Conservation (phyloP, 2,113 vertebrate genomes). For the Callaeas wilsoni region DNA sequence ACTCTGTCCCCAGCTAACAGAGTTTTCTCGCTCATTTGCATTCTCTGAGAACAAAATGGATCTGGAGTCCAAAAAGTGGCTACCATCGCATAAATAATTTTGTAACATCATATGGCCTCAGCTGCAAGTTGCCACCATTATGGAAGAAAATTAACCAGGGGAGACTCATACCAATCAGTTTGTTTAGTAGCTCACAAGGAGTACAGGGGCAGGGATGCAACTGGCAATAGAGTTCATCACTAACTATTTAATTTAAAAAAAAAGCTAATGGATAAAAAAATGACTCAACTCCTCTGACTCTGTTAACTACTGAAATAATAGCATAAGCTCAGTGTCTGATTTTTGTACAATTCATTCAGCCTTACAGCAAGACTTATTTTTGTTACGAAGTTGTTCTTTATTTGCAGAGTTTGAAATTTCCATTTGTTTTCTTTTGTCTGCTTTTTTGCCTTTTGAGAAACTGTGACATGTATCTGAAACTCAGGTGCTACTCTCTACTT, state of each 20-base stretch:
- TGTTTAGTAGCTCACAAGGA: conserved; percentile 75
- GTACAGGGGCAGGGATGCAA: conserved; percentile 70
- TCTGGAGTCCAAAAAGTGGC: conserved; percentile 74
- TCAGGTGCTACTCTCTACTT: conserved; percentile 4
- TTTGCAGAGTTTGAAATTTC: neutral
- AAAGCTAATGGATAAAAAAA: conserved; percentile 61
- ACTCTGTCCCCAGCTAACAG: conserved; percentile 62
- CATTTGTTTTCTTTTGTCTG: conserved; percentile 8
- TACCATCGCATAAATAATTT: conserved; percentile 83
- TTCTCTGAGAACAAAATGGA: conserved; percentile 67
- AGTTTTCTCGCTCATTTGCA: conserved; percentile 64
- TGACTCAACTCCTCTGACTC: neutral
- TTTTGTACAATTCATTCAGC: neutral
- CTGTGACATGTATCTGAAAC: neutral
- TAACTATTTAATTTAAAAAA: conserved; percentile 63
- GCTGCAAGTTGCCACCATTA: conserved; percentile 83
- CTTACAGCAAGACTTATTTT: neutral
- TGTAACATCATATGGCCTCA: conserved; percentile 81
- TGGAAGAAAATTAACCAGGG: conserved; percentile 79
- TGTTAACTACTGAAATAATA: neutral
- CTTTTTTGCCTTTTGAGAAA: conserved; percentile 58
- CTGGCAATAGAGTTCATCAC: conserved; percentile 72
- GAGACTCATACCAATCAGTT: conserved; percentile 81
- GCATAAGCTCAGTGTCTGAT: neutral
- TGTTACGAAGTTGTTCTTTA: neutral